phyloP scores from a whole-genome alignment of 1,140 invertebrate species.

The Drosophila teissieri region DNA sequence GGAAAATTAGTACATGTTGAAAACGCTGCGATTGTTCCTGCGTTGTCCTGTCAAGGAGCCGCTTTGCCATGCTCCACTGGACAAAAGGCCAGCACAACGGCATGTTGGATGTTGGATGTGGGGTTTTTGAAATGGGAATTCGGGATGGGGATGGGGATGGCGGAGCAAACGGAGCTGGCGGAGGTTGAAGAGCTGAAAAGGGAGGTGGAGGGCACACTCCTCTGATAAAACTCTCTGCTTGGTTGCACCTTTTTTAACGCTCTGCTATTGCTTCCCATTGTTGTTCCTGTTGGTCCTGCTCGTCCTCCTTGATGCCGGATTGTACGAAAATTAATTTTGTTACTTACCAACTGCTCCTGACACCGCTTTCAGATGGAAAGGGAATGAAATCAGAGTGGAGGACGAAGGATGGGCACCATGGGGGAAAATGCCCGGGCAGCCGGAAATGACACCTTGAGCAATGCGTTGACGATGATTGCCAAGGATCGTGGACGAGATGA shows the following conservation, averaged over 20 bases:
- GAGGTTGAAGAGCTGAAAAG: background rate
- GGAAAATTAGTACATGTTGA: conserved; percentile 82
- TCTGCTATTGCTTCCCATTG: conserved; percentile 57
- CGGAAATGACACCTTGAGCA: conserved; percentile 70
- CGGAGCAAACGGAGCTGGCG: conserved; percentile 21
- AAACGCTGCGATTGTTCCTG: conserved; percentile 75
- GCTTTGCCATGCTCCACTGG: conserved; percentile 64
- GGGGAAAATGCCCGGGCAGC: conserved; percentile 29
- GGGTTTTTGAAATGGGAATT: background rate
- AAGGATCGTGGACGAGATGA: conserved; percentile 12
- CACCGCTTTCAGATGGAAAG: conserved; percentile 27
- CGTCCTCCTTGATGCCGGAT: conserved; percentile 65
- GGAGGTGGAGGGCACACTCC: conserved; percentile 32
- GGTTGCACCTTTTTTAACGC: conserved; percentile 73
- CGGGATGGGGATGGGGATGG: background rate
- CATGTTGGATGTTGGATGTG: background rate
- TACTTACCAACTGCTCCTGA: conserved; percentile 75
- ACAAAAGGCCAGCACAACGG: conserved; percentile 45
- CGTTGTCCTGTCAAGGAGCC: conserved; percentile 46
- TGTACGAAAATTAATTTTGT: conserved; percentile 81
- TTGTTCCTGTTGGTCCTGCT: conserved; percentile 52
- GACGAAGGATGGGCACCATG: background rate
- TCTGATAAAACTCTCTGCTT: conserved; percentile 63
- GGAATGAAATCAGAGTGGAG: conserved; percentile 22
- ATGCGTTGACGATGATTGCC: conserved; percentile 57